These are phyloP conservation scores for Petrophora chlorosata DNA, from an alignment of 2,888 invertebrate genomes.

Conservation along the genomic window DNA sequence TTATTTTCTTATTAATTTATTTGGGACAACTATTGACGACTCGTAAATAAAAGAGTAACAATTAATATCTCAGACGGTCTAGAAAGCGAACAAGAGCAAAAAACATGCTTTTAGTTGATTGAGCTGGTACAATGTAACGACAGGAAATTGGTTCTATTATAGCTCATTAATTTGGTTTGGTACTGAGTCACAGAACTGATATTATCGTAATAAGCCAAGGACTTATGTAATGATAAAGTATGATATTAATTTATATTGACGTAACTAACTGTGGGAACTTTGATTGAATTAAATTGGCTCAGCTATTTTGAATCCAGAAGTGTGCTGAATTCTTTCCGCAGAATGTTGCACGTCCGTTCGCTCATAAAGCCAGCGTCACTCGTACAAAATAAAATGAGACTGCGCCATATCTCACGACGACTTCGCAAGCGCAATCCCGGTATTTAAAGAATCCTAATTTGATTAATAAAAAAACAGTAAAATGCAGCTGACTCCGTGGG, in stretches of 20 bases:
- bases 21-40: conserved; percentile 21
- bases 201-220: conserved; percentile 27
- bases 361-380: conserved; percentile 19
- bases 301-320: conserved; percentile 19
- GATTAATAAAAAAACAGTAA: conserved; percentile 51
- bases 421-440: conserved; percentile 46
- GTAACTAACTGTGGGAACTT: conserved; percentile 24
- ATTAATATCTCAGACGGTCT: not conserved
- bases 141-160: conserved; percentile 37
- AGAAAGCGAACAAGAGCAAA: not conserved
- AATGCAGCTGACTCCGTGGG: conserved; percentile 52
- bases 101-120: conserved; percentile 10
- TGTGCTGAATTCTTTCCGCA: conserved; percentile 18
- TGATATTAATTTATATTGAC: conserved; percentile 16
- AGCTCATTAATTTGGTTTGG: conserved; percentile 35
- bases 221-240: conserved; percentile 3
- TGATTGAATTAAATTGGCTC: conserved; percentile 11
- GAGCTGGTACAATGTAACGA: conserved; percentile 20
- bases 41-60: not conserved
- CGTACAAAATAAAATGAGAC: conserved; percentile 45
- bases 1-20: conserved; percentile 69
- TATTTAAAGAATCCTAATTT: conserved; percentile 70
- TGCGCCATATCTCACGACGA: conserved; percentile 54
- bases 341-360: conserved; percentile 9
- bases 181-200: conserved; percentile 33